Evolutionary conservation across 1,140 invertebrate genomes (phyloP).

Genomic region (Zaprionus camerounensis): DNA sequence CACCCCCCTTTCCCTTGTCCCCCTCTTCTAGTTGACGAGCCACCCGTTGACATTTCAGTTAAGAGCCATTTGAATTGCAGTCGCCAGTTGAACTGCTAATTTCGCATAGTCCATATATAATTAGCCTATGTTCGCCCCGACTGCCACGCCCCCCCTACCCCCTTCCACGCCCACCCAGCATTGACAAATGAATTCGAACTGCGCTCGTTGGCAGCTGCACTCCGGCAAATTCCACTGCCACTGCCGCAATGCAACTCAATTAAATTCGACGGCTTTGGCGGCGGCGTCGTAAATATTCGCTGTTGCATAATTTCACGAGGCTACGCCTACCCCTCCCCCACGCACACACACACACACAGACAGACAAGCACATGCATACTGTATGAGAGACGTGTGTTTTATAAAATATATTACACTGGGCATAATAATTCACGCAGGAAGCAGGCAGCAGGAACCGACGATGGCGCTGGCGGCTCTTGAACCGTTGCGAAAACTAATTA

Average conservation of each 20-base stretch:
- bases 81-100: constrained; percentile 44
- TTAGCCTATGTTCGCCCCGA: constrained; percentile 18
- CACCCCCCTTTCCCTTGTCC: too few species aligned
- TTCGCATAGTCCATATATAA: constrained; percentile 40
- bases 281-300: constrained; percentile 50
- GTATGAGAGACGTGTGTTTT: constrained; percentile 37
- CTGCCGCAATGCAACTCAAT: constrained; percentile 72
- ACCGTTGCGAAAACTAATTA: constrained; percentile 81
- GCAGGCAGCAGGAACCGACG: constrained; percentile 17
- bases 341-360: constrained; percentile 10
- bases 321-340: constrained; percentile 14
- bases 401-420: constrained; percentile 69
- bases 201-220: constrained; percentile 39
- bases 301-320: constrained; percentile 66
- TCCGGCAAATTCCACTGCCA: constrained; percentile 32
- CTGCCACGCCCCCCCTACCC: not conserved
- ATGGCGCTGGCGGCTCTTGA: constrained; percentile 51
- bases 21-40: not conserved
- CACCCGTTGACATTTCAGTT: constrained; percentile 13
- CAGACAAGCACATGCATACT: not conserved
- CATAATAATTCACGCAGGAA: constrained; percentile 73
- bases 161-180: not conserved
- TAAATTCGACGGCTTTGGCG: constrained; percentile 67
- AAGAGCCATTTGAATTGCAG: constrained; percentile 30
- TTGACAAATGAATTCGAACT: constrained; percentile 34